Conservation (phyloP, 1,140 invertebrate genomes). For the Panagrolaimus sp. region DNA sequence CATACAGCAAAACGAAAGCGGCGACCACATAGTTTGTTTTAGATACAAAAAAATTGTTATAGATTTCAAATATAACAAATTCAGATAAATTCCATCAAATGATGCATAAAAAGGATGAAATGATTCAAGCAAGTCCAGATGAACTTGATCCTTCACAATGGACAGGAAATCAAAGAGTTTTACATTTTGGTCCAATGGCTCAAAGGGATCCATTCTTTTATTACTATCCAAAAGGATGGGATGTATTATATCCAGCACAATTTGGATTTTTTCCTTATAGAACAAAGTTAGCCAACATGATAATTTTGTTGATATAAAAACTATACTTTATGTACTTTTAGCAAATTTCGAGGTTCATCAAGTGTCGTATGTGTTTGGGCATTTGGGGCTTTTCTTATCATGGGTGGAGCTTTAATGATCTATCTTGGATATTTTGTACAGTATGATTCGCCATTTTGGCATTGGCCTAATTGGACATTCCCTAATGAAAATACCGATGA, state of each 20-base stretch:
- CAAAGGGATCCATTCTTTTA: slow-evolving; percentile 58
- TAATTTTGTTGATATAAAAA: slow-evolving; percentile 16
- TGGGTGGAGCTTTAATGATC: slow-evolving; percentile 52
- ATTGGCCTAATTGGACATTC: slow-evolving; percentile 32
- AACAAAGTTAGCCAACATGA: slow-evolving; percentile 42
- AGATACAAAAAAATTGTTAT: background rate
- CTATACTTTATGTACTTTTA: slow-evolving; percentile 27
- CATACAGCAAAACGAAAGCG: slow-evolving; percentile 49
- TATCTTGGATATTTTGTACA: slow-evolving; percentile 53
- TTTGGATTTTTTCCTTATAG: slow-evolving; percentile 58
- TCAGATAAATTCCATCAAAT: slow-evolving; percentile 55
- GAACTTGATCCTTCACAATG: slow-evolving; percentile 52
- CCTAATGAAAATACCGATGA: slow-evolving; percentile 18
- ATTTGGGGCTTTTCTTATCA: slow-evolving; percentile 50
- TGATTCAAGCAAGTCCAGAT: slow-evolving; percentile 53
- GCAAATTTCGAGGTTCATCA: slow-evolving; percentile 57
- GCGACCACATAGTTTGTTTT: slow-evolving; percentile 51
- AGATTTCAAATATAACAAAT: slow-evolving; percentile 17
- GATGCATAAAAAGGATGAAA: slow-evolving; percentile 57
- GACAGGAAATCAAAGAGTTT: slow-evolving; percentile 56
- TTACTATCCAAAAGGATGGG: slow-evolving; percentile 58
- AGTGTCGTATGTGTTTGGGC: slow-evolving; percentile 50
- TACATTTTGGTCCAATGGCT: slow-evolving; percentile 58
- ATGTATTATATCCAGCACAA: slow-evolving; percentile 56
- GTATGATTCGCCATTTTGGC: slow-evolving; percentile 53